phyloP scores from a whole-genome alignment of 2,888 invertebrate species.

The Cephus nigrinus region DNA sequence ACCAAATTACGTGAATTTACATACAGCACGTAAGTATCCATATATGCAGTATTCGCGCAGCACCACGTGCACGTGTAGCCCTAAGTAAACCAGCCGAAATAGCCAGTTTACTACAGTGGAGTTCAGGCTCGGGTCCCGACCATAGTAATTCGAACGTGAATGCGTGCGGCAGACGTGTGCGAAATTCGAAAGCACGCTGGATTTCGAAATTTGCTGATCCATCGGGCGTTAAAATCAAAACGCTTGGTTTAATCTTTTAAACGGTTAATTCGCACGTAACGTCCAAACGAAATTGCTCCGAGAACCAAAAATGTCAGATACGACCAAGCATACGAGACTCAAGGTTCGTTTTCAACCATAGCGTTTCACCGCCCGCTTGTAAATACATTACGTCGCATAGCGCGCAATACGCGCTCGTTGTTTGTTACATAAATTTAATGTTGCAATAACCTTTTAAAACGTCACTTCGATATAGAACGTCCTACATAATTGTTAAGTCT shows the following conservation, averaged over 20 bases:
- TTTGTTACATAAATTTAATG: background rate
- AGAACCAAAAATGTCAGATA: background rate
- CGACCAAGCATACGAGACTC: background rate
- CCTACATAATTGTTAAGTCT: background rate
- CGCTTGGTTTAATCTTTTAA: background rate
- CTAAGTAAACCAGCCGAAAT: background rate
- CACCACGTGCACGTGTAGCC: background rate
- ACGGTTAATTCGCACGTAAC: background rate
- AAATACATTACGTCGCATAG: background rate
- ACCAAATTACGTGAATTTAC: background rate
- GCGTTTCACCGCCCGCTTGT: background rate
- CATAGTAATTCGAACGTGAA: background rate
- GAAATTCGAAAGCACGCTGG: background rate
- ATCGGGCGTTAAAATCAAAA: background rate
- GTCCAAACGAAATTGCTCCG: background rate
- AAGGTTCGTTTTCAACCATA: background rate
- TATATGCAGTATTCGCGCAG: background rate
- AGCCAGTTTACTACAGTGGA: background rate
- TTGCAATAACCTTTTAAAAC: background rate
- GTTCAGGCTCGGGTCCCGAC: background rate
- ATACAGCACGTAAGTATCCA: background rate
- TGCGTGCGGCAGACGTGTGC: background rate
- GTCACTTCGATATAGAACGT: background rate
- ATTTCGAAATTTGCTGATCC: background rate
- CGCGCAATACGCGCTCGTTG: background rate